These are phyloP conservation scores for Athalia cordata DNA, from an alignment of 2,888 invertebrate genomes.

Conservation along the genomic window DNA sequence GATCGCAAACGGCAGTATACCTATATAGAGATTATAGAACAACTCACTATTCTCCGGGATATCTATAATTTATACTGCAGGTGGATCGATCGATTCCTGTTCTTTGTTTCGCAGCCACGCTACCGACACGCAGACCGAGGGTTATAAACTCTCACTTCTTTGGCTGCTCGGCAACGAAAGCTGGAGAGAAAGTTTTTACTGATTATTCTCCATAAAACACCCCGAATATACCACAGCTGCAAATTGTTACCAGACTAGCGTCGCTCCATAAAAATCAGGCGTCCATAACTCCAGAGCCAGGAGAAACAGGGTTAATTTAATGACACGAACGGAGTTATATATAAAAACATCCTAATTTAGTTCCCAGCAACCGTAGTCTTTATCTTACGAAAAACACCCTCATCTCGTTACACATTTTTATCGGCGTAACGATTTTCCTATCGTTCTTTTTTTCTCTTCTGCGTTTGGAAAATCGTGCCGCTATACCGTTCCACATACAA, in stretches of 20 bases:
- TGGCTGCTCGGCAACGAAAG: neutral
- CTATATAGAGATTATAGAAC: neutral
- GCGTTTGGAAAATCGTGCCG: too few relatives aligned
- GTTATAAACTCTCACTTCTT: neutral
- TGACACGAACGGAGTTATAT: too few relatives aligned
- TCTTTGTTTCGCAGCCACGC: neutral
- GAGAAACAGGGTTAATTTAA: too few relatives aligned
- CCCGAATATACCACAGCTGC: neutral
- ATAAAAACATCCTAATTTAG: too few relatives aligned
- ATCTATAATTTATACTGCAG: constrained; percentile 21
- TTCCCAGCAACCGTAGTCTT: too few relatives aligned
- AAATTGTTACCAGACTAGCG: neutral
- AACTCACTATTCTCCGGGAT: constrained; percentile 1
- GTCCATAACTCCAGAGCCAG: too few relatives aligned
- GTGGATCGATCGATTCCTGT: neutral
- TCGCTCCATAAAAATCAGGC: too few relatives aligned
- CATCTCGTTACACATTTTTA: too few relatives aligned
- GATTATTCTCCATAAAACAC: neutral
- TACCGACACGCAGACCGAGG: neutral
- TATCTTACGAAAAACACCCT: too few relatives aligned
- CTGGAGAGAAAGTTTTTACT: constrained; percentile 11
- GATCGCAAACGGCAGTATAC: constrained; percentile 7
- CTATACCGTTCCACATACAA: too few relatives aligned
- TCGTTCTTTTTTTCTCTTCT: too few relatives aligned
- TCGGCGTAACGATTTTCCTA: too few relatives aligned